A percentile compares a stretch with the other conserved stretches of the same genome.
phyloP scores from a whole-genome alignment of 92 coral and sea anemone species.

The Palythoa heliodiscus region DNA sequence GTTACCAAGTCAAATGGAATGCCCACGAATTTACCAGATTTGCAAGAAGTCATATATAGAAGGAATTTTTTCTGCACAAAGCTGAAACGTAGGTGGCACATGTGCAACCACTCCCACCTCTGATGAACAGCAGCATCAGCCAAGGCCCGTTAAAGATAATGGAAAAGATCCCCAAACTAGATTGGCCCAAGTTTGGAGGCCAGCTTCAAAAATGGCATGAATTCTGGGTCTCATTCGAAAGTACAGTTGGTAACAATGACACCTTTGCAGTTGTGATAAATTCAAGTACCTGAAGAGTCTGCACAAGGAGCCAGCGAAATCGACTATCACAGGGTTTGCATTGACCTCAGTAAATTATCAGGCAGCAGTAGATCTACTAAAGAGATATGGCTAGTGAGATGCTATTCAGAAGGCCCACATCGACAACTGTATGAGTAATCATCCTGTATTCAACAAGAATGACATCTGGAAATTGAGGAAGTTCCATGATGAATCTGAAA shows the following conservation, averaged over 20 bases:
- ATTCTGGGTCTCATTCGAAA: slow-evolving; percentile 64
- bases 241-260: slow-evolving; percentile 47
- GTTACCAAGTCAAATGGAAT: too few species aligned
- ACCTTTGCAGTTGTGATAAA: slow-evolving; percentile 46
- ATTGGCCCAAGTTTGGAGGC: slow-evolving; percentile 57
- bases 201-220: slow-evolving; percentile 60
- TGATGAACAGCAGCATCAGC: background rate
- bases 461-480: slow-evolving; percentile 51
- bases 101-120: background rate
- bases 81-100: background rate
- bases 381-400: slow-evolving; percentile 56
- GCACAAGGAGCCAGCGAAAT: slow-evolving; percentile 50
- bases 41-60: background rate
- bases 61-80: background rate
- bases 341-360: slow-evolving; percentile 56
- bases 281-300: slow-evolving; percentile 50
- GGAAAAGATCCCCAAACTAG: slow-evolving; percentile 59
- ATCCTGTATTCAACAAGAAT: slow-evolving; percentile 48
- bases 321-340: slow-evolving; percentile 61
- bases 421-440: slow-evolving; percentile 40
- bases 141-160: background rate
- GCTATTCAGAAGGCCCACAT: slow-evolving; percentile 64
- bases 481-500: slow-evolving; percentile 54
- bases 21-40: too few species aligned
- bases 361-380: slow-evolving; percentile 45